Conservation (phyloP, 2,888 invertebrate species). For the Amblyteles armatorius region DNA sequence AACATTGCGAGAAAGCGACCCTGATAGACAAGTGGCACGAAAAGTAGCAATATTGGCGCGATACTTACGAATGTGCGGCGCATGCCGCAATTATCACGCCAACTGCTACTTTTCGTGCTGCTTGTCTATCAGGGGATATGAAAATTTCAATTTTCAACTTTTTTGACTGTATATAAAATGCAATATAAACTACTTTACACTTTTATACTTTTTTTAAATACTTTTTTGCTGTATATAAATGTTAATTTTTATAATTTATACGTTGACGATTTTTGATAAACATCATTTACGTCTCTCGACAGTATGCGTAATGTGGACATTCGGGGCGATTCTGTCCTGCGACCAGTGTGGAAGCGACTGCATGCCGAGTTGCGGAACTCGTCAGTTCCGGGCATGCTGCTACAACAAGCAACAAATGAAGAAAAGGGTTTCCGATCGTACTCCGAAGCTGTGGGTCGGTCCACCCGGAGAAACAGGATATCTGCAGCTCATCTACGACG, state of each 20-base stretch:
- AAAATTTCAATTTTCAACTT: no score
- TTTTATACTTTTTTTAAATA: no score
- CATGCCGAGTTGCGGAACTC: slow-evolving; percentile 88
- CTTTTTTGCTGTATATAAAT: no score
- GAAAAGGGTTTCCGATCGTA: slow-evolving; percentile 84
- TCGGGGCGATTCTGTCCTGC: slow-evolving; percentile 87
- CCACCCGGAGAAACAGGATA: slow-evolving; percentile 69
- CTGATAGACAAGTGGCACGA: no score
- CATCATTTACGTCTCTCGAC: slow-evolving; percentile 27
- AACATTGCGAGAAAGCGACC: no score
- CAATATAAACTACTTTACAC: no score
- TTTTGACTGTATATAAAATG: no score
- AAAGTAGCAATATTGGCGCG: no score
- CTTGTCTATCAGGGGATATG: no score
- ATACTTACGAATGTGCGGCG: no score
- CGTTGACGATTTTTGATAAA: neutral
- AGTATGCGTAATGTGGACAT: slow-evolving; percentile 78
- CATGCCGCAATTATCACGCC: no score
- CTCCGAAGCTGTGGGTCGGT: slow-evolving; percentile 72
- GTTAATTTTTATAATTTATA: neutral
- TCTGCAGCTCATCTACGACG: slow-evolving; percentile 72
- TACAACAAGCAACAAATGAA: slow-evolving; percentile 88
- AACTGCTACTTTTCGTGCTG: no score
- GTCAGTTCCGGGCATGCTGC: slow-evolving; percentile 90
- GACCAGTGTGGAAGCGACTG: slow-evolving; percentile 90